Conservation (phyloP, 2,113 vertebrate species). For the Phocoena sinus region DNA sequence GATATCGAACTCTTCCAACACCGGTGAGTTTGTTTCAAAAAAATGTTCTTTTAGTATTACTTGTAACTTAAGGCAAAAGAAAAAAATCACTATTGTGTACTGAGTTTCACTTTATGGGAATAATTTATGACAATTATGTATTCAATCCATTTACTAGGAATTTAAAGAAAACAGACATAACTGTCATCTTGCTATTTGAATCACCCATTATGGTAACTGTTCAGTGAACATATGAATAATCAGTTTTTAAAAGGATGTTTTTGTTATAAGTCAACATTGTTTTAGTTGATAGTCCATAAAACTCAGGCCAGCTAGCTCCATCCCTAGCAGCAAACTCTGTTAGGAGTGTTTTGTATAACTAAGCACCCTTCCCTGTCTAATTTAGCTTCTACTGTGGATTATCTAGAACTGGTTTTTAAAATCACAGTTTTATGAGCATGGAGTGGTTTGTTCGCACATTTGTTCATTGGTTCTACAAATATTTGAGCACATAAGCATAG, state of each 20-base stretch:
- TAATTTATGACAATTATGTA: slow-evolving; percentile 31
- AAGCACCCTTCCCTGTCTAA: not conserved
- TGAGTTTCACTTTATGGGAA: not conserved
- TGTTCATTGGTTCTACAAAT: not conserved
- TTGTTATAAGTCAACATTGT: not conserved
- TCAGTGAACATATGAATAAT: not conserved
- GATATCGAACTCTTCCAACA: slow-evolving; percentile 96
- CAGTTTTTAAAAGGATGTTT: not conserved
- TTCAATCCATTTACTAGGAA: not conserved
- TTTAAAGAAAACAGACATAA: not conserved
- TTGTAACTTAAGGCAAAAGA: not conserved
- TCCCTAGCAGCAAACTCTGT: not conserved
- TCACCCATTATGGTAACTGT: not conserved
- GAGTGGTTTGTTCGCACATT: not conserved
- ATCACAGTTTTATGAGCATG: not conserved
- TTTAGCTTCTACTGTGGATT: not conserved
- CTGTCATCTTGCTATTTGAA: not conserved
- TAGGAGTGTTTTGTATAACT: not conserved
- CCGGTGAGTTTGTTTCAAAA: slow-evolving; percentile 87
- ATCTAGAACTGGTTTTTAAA: slow-evolving; percentile 7
- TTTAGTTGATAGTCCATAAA: not conserved
- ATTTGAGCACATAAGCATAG: not conserved
- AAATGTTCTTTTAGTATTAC: not conserved
- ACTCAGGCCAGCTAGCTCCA: not conserved
- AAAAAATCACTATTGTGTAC: not conserved